Percentiles rank a stretch among this genome's conserved stretches.
phyloP scores from a whole-genome alignment of 2,888 invertebrate genomes.

The Plebejus melissa region DNA sequence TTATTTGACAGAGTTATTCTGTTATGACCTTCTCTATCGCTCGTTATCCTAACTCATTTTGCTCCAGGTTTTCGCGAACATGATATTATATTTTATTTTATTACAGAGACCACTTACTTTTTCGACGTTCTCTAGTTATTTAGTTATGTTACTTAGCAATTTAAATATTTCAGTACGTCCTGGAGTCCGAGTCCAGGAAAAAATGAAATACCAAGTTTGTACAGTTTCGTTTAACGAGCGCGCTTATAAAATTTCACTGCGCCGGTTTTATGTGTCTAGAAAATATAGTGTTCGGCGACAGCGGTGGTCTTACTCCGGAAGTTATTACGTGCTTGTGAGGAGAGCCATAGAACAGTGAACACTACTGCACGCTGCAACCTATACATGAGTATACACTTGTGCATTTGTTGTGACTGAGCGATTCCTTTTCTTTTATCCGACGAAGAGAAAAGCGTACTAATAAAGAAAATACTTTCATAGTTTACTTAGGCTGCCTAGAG shows the following conservation, averaged over 20 bases:
- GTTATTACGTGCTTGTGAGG: slow-evolving; percentile 30
- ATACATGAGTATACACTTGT: slow-evolving; percentile 1
- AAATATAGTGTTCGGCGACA: slow-evolving; percentile 25
- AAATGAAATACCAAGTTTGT: background rate
- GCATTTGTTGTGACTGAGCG: slow-evolving; percentile 5
- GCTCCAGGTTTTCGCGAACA: background rate
- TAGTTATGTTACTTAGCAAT: background rate
- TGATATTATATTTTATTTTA: background rate
- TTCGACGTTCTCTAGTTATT: background rate
- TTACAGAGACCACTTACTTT: background rate
- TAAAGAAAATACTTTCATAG: background rate
- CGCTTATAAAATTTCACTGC: slow-evolving; percentile 18
- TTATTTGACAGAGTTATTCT: slow-evolving; percentile 3
- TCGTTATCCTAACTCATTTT: background rate
- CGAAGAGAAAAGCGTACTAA: no score
- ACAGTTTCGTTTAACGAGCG: slow-evolving; percentile 15
- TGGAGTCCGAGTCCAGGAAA: background rate
- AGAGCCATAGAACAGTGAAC: slow-evolving; percentile 17
- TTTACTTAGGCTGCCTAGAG: background rate
- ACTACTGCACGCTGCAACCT: background rate
- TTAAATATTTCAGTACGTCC: background rate
- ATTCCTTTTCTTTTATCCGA: background rate
- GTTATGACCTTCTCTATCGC: background rate
- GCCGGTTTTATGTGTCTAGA: background rate
- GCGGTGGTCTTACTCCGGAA: slow-evolving; percentile 22